phyloP scores from a whole-genome alignment of 1,140 invertebrate species.

The Mycetomoellerius zeteki region DNA sequence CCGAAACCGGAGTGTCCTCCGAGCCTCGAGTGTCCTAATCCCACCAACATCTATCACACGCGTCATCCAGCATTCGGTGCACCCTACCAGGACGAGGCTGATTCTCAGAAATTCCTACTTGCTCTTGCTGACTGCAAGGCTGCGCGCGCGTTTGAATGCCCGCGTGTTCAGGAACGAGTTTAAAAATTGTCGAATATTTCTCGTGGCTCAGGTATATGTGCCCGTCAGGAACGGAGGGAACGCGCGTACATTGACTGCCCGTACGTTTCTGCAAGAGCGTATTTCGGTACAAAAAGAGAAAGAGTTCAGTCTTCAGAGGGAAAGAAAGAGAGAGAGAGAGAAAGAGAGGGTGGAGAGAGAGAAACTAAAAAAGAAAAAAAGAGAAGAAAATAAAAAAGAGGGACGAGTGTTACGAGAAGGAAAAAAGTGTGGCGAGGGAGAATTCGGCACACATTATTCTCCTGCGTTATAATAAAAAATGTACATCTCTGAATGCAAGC shows the following conservation, averaged over 20 bases:
- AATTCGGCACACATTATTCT: constrained; percentile 66
- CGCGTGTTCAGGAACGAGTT: constrained; percentile 84
- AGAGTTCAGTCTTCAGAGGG: background rate
- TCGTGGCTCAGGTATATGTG: constrained; percentile 65
- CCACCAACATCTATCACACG: constrained; percentile 31
- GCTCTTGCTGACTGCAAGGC: constrained; percentile 70
- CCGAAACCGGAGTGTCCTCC: constrained; percentile 13
- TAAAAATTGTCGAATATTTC: constrained; percentile 86
- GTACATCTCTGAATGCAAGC: background rate
- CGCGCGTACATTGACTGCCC: constrained; percentile 41
- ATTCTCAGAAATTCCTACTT: constrained; percentile 84
- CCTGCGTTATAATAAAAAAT: constrained; percentile 47
- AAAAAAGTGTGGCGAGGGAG: constrained; percentile 54
- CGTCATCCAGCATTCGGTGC: constrained; percentile 49
- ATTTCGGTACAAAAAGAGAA: constrained; percentile 42
- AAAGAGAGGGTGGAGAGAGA: constrained; percentile 33
- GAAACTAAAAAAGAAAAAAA: background rate
- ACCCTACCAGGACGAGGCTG: constrained; percentile 59
- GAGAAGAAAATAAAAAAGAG: constrained; percentile 43
- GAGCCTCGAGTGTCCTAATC: constrained; percentile 10
- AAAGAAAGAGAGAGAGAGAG: constrained; percentile 30
- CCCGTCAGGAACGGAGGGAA: constrained; percentile 45
- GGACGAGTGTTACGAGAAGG: constrained; percentile 65
- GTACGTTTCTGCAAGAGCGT: constrained; percentile 59
- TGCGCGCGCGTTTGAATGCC: constrained; percentile 79